phyloP scores from a whole-genome alignment of 2,113 vertebrate genomes.

The Tachysurus vachellii region DNA sequence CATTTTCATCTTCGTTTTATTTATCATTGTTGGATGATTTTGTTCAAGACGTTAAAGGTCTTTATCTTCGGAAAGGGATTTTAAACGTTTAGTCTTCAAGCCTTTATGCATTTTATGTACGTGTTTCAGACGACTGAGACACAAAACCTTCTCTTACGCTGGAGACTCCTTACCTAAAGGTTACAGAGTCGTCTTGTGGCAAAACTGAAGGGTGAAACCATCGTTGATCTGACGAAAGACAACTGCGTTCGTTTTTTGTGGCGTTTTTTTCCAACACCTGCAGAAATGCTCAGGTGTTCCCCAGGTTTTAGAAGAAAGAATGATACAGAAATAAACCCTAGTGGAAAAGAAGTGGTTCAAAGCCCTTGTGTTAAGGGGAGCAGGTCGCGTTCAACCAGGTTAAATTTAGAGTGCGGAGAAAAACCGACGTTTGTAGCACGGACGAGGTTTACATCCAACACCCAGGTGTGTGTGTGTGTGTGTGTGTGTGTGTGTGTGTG shows the following conservation, averaged over 20 bases:
- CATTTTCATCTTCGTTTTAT: background rate
- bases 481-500: background rate
- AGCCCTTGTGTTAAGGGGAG: constrained; percentile 20
- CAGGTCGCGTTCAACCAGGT: background rate
- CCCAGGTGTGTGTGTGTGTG: background rate
- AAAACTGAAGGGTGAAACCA: background rate
- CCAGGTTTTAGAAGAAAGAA: constrained; percentile 35
- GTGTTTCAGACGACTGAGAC: background rate
- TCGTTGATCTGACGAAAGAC: background rate
- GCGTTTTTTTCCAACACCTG: constrained; percentile 36
- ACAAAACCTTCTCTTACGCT: background rate
- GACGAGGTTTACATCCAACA: background rate
- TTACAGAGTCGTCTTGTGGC: background rate
- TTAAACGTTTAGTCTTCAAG: background rate
- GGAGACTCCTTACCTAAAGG: background rate
- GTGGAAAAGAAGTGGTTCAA: constrained; percentile 23
- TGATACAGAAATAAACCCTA: constrained; percentile 26
- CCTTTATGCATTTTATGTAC: background rate
- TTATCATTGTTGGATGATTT: background rate
- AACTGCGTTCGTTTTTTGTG: constrained; percentile 29
- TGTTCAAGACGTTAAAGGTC: background rate
- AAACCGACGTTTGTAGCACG: background rate
- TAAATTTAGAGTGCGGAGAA: background rate
- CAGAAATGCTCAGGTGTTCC: constrained; percentile 27
- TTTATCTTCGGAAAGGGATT: background rate